These are phyloP conservation scores for Lacerta agilis DNA, from an alignment of 2,797 vertebrate genomes.

Conservation along the genomic window DNA sequence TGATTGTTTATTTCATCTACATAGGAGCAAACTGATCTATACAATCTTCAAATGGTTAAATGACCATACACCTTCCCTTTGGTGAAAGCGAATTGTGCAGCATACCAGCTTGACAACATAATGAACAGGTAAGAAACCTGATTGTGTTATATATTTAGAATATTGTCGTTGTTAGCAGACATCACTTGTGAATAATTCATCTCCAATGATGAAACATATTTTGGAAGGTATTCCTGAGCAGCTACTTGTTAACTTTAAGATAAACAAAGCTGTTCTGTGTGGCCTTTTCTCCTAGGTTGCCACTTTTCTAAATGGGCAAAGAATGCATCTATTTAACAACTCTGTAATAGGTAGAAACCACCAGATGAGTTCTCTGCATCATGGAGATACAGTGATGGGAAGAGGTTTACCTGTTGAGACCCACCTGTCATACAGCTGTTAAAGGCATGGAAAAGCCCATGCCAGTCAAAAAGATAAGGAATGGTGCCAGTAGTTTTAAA, in stretches of 20 bases:
- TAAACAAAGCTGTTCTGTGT: conserved; percentile 54
- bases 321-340: background rate
- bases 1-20: background rate
- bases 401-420: background rate
- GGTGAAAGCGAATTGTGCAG: background rate
- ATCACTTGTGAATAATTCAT: conserved; percentile 42
- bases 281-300: background rate
- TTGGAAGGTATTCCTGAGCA: conserved; percentile 45
- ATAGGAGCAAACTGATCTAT: background rate
- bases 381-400: background rate
- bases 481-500: background rate
- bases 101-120: background rate
- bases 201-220: conserved; percentile 50
- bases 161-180: conserved; percentile 37
- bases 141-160: conserved; percentile 16
- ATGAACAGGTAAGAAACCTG: conserved; percentile 22
- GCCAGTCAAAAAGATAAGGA: background rate
- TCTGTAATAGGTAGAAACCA: background rate
- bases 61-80: conserved; percentile 1
- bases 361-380: background rate
- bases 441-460: background rate
- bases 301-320: background rate
- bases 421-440: background rate
- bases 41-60: conserved; percentile 1
- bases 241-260: conserved; percentile 59